Conservation (phyloP, 2,113 vertebrate species). For the Cairina moschata region DNA sequence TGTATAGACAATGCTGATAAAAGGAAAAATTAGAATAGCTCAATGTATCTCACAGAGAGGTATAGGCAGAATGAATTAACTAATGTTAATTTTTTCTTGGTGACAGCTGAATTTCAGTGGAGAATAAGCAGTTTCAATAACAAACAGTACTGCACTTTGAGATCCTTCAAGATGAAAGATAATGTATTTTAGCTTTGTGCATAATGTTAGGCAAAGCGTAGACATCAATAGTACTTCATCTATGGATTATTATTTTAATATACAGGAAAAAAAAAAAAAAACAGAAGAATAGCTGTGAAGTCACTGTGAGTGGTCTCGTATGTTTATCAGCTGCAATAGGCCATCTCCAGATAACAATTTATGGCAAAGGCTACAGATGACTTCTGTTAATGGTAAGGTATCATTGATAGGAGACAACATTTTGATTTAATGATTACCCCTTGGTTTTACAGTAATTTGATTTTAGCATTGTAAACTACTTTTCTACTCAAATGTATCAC, state of each 20-base stretch:
- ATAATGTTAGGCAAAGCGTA: background rate
- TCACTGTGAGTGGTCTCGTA: background rate
- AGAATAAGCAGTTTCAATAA: background rate
- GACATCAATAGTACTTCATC: background rate
- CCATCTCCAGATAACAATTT: background rate
- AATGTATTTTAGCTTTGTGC: background rate
- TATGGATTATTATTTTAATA: background rate
- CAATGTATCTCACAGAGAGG: background rate
- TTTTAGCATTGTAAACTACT: background rate
- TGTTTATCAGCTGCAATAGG: background rate
- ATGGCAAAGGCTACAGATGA: background rate
- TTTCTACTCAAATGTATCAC: background rate
- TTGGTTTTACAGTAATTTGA: background rate
- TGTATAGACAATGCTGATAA: background rate
- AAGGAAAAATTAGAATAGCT: background rate
- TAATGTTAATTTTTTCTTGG: background rate
- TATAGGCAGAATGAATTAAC: background rate
- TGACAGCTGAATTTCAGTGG: background rate
- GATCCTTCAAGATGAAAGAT: background rate
- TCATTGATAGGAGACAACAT: background rate
- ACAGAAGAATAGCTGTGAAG: background rate
- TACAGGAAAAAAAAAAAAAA: background rate
- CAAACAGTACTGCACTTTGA: background rate
- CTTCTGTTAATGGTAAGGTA: background rate
- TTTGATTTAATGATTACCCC: background rate